Evolutionary conservation across 2,797 vertebrate genomes (phyloP).

Genomic region (Linurgus olivaceus): DNA sequence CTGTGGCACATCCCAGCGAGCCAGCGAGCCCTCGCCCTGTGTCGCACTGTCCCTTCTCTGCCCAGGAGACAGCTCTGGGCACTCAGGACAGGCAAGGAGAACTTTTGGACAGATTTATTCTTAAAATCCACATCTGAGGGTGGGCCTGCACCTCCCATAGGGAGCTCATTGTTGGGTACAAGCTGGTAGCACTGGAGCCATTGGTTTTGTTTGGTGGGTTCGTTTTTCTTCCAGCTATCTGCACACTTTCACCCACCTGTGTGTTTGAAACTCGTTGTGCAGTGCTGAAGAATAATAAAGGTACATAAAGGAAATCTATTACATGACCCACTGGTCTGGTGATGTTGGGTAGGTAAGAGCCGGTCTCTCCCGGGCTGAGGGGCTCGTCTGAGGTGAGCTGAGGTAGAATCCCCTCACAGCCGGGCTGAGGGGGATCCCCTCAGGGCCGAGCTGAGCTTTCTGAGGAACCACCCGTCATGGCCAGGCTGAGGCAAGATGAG

Average conservation of each 20-base stretch:
- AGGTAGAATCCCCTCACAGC: background rate
- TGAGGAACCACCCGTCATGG: background rate
- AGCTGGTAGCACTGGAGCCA: background rate
- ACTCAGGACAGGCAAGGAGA: background rate
- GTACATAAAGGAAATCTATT: background rate
- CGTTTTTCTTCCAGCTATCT: background rate
- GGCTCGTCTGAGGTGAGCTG: too few species aligned
- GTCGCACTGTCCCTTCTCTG: fast-evolving
- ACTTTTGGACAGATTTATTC: background rate
- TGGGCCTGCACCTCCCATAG: fast-evolving
- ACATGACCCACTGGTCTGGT: fast-evolving
- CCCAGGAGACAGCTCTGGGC: background rate
- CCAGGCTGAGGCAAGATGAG: background rate
- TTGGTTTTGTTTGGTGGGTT: background rate
- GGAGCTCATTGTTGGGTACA: background rate
- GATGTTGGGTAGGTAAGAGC: background rate
- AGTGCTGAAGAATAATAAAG: background rate
- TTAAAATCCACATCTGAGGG: background rate
- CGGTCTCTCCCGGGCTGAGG: background rate
- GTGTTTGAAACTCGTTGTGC: too few species aligned
- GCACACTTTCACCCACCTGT: fast-evolving
- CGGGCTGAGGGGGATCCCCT: background rate
- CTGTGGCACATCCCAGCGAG: fast-evolving
- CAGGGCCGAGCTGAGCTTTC: background rate
- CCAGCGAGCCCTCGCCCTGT: fast-evolving